Conservation (phyloP, 2,888 invertebrate species). For the Acanthopleura granulata region DNA sequence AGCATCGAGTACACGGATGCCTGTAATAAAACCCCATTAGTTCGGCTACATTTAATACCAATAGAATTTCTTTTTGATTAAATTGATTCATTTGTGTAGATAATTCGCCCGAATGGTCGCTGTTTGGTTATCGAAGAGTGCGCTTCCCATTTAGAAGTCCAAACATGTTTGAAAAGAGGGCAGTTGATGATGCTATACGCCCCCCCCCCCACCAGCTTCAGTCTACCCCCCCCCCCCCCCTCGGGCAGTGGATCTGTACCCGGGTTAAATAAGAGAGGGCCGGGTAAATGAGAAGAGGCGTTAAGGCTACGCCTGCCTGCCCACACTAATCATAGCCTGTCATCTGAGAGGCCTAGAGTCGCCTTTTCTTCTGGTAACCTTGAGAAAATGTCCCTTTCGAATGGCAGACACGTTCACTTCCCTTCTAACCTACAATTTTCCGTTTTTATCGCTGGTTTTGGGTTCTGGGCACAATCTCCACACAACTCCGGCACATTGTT, state of each 20-base stretch:
- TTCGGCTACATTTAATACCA: not conserved
- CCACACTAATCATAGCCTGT: constrained; percentile 10
- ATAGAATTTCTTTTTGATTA: not conserved
- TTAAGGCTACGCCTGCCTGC: not conserved
- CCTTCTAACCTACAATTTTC: constrained; percentile 1
- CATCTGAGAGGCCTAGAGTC: not conserved
- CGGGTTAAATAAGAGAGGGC: not conserved
- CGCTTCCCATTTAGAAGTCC: no score
- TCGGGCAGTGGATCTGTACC: not conserved
- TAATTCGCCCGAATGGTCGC: not conserved
- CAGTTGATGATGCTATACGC: not conserved
- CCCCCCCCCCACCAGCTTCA: not conserved
- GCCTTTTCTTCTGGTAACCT: not conserved
- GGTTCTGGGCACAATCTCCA: not conserved
- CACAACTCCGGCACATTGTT: no score
- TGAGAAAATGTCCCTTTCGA: not conserved
- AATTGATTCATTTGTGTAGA: constrained; percentile 6
- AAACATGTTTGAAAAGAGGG: no score
- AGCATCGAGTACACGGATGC: not conserved
- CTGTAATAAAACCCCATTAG: not conserved
- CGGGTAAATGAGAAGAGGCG: not conserved
- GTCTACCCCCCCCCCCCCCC: no score
- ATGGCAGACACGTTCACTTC: not conserved
- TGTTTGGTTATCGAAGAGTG: no score
- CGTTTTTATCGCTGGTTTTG: constrained; percentile 4